Evolutionary conservation across 2,113 vertebrate genomes (phyloP), one percentile per base, ranked within the genome.

Genomic region (Siniperca knerii): DNA sequence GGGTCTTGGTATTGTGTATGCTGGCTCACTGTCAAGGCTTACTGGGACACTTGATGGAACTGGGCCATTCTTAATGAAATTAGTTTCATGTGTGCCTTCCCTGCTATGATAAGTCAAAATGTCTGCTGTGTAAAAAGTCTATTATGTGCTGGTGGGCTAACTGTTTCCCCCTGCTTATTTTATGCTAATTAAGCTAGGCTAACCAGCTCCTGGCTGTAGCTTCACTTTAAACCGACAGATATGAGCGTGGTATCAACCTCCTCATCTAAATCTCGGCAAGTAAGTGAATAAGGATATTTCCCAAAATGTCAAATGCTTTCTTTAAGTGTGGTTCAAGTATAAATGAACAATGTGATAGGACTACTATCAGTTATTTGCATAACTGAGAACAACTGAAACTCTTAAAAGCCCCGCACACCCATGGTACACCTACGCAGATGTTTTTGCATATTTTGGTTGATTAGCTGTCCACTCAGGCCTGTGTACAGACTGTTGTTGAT

Each of bases 381-480:
- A 23, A 61, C 29, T 29, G 18, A 54, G 23, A 72, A 64, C 57
- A 42, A 10, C 33, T 52, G 7, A 8, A 64, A 25, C 16, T 55
- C 35, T 73, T 69, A 16, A 52, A 70, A 4, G 25, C 50, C 10
- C 35, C 4, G n/a, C 25, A 69, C 13, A 21, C 13, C 54, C 48
- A 1, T 9, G 46, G 0, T 57, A 48, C 18, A n/a, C 55, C 16
- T 23, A 70, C 23, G 40, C 55, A 64, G 25, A 76, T 55, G 35
- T 44, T 50, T 25, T 25, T 23, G 29, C 33, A 74, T 81, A 18
- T 75, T 74, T 46, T 23, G 13, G 3, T 58, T 75, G 37, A 74
- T 81, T 35, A 35, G n/a, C 12, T 58, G 50, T 75, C 42, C 61
- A 60, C 50, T 77, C 57, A 35, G 20, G 60, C 55, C 58, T 12